These are phyloP conservation scores for Aethes cnicana DNA, from an alignment of 2,888 invertebrate genomes.

Conservation along the genomic window DNA sequence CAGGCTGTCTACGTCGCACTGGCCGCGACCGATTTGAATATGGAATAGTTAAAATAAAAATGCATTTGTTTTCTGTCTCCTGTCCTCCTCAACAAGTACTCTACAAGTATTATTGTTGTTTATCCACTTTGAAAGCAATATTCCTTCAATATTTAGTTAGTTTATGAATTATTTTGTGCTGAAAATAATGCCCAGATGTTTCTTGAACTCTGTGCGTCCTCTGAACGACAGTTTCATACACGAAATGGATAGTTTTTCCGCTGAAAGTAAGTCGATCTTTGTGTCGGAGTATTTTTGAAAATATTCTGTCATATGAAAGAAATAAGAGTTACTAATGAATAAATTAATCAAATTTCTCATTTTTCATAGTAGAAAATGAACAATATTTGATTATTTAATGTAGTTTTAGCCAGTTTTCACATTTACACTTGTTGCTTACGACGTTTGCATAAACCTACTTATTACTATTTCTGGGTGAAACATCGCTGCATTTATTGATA, in stretches of 20 bases:
- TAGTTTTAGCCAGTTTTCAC: too few relatives aligned
- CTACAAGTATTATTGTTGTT: constrained; percentile 57
- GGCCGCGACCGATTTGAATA: constrained; percentile 53
- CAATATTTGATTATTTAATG: too few relatives aligned
- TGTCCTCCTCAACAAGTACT: constrained; percentile 69
- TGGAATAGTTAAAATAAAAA: constrained; percentile 65
- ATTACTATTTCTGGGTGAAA: too few relatives aligned
- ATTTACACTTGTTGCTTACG: too few relatives aligned
- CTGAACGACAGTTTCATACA: constrained; percentile 57
- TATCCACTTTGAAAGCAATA: constrained; percentile 41
- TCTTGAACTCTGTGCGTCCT: constrained; percentile 61
- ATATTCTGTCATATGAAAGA: constrained; percentile 31
- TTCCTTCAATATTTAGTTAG: constrained; percentile 36
- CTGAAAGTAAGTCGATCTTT: constrained; percentile 58
- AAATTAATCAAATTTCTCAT: too few relatives aligned
- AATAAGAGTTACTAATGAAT: not conserved
- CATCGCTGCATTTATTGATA: too few relatives aligned
- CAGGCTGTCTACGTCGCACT: constrained; percentile 34
- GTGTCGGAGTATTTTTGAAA: constrained; percentile 18
- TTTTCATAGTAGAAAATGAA: too few relatives aligned
- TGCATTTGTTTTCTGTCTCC: constrained; percentile 63
- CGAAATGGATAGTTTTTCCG: constrained; percentile 51
- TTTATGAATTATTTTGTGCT: constrained; percentile 12
- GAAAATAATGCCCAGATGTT: constrained; percentile 70
- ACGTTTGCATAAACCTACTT: too few relatives aligned